Percentiles rank a stretch among this genome's conserved stretches.
These are phyloP conservation scores for Beris chalybata DNA, from an alignment of 2,888 invertebrate genomes.

Conservation along the genomic window DNA sequence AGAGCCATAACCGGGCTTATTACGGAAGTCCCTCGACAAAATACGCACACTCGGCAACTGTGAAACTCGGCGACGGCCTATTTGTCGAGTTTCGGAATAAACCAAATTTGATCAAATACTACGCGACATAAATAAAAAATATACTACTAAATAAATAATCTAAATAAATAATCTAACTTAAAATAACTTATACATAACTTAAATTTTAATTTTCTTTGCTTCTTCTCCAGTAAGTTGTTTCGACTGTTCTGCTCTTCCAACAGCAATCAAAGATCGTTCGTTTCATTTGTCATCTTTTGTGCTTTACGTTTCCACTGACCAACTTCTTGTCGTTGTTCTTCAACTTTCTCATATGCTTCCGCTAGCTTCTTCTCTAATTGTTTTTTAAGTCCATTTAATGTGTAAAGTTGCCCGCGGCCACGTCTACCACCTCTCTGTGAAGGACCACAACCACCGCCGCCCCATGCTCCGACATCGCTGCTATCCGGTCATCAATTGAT, in stretches of 20 bases:
- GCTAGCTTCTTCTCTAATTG: slow-evolving; percentile 87
- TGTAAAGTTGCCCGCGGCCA: background rate
- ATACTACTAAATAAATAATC: too few species aligned
- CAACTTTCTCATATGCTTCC: slow-evolving; percentile 90
- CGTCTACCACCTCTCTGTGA: background rate
- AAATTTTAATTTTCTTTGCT: slow-evolving; percentile 94
- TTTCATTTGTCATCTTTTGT: slow-evolving; percentile 87
- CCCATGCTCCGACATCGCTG: slow-evolving; percentile 1
- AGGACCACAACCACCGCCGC: slow-evolving; percentile 2
- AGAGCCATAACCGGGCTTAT: too few species aligned
- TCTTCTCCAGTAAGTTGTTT: slow-evolving; percentile 92
- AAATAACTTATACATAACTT: too few species aligned
- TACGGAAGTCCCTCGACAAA: too few species aligned
- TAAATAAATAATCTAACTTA: too few species aligned
- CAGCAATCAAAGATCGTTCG: slow-evolving; percentile 87
- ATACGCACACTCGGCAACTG: too few species aligned
- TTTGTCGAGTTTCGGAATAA: too few species aligned
- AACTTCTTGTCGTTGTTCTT: slow-evolving; percentile 88
- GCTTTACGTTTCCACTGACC: slow-evolving; percentile 92
- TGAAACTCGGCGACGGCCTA: too few species aligned
- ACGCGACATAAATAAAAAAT: too few species aligned
- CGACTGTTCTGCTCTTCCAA: slow-evolving; percentile 91
- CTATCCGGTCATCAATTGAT: background rate
- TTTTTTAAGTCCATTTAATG: slow-evolving; percentile 87
- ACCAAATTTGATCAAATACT: too few species aligned